Evolutionary conservation across 2,113 vertebrate genomes (phyloP).

Genomic region (Danionella cerebrum): DNA sequence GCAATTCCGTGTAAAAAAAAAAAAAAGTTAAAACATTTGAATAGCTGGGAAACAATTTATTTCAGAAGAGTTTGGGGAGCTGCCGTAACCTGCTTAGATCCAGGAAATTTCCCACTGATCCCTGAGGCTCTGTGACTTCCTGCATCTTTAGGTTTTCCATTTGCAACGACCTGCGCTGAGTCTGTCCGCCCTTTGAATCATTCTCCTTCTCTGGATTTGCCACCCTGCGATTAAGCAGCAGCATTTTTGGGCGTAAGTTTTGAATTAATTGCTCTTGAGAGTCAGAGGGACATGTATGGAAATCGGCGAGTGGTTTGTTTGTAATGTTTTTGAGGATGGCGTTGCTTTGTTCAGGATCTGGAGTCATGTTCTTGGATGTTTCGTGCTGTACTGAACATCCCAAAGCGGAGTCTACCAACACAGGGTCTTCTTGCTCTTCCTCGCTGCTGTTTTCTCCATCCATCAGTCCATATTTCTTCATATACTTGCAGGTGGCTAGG

Average conservation of each 20-base stretch:
- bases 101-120: constrained; percentile 84
- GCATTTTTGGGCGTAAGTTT: constrained; percentile 63
- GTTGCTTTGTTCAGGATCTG: not conserved
- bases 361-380: not conserved
- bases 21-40: too few relatives aligned
- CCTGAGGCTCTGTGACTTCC: constrained; percentile 45
- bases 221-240: constrained; percentile 54
- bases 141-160: constrained; percentile 48
- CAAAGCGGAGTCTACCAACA: constrained; percentile 17
- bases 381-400: constrained; percentile 19
- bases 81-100: constrained; percentile 85
- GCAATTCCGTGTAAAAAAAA: too few relatives aligned
- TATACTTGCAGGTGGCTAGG: constrained; percentile 86
- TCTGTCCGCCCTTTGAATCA: constrained; percentile 25
- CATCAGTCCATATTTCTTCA: constrained; percentile 85
- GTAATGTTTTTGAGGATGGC: constrained; percentile 61
- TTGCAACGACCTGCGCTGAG: constrained; percentile 40
- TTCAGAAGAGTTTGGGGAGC: constrained; percentile 89
- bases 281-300: constrained; percentile 42
- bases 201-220: constrained; percentile 68
- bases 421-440: constrained; percentile 66
- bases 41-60: not conserved
- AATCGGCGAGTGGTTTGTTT: constrained; percentile 47
- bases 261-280: constrained; percentile 64
- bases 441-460: constrained; percentile 60